phyloP scores from a whole-genome alignment of 2,797 vertebrate genomes.

The Rachycentron canadum region DNA sequence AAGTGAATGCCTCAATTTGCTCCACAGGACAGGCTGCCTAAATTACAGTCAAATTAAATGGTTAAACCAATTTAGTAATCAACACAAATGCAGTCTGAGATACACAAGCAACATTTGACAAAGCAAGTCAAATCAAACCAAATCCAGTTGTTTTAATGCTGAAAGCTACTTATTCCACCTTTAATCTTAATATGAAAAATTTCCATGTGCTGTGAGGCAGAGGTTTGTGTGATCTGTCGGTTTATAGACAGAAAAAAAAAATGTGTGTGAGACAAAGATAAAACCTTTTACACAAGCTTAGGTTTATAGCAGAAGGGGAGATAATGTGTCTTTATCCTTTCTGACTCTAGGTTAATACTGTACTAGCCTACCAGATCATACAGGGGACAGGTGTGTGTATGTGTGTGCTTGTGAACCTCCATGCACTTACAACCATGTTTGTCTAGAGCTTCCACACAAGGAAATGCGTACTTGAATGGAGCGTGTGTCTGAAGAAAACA shows the following conservation, averaged over 20 bases:
- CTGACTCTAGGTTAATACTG: slow-evolving; percentile 78
- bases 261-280: slow-evolving; percentile 16
- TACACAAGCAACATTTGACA: not conserved
- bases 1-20: slow-evolving; percentile 5
- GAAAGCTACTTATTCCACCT: slow-evolving; percentile 16
- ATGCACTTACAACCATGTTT: slow-evolving; percentile 3
- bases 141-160: not conserved
- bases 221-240: slow-evolving; percentile 16
- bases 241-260: slow-evolving; percentile 18
- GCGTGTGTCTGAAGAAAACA: slow-evolving; percentile 27
- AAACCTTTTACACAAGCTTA: slow-evolving; percentile 41
- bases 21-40: slow-evolving; percentile 14
- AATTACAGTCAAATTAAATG: slow-evolving; percentile 43
- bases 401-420: not conserved
- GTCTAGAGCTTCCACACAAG: slow-evolving; percentile 16
- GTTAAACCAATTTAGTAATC: slow-evolving; percentile 44
- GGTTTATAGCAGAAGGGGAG: slow-evolving; percentile 57
- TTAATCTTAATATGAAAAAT: not conserved
- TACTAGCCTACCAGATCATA: slow-evolving; percentile 74
- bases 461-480: slow-evolving; percentile 18
- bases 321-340: slow-evolving; percentile 75
- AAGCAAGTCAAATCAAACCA: slow-evolving; percentile 5
- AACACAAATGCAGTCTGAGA: slow-evolving; percentile 20
- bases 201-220: not conserved
- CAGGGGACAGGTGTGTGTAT: slow-evolving; percentile 55